Base-by-base conservation (phyloP, 1,140 invertebrate species). In the Calephelis nemesis region DNA sequence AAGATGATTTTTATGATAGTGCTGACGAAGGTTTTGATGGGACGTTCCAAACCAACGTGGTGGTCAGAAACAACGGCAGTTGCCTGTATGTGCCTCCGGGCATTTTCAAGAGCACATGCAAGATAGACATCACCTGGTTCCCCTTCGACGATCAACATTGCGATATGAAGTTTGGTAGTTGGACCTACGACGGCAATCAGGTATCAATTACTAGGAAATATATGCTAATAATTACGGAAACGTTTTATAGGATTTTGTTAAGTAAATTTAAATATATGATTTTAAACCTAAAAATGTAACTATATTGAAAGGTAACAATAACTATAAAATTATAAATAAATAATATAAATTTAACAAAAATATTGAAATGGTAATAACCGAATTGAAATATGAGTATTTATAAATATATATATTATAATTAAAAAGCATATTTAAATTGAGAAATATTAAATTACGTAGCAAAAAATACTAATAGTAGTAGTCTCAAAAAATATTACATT, bases 71-170 rank as follows among this genome's bases (percentile, higher is more conserved):
- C 95, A 97, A 97, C 94, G 98, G 98, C 92, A 97, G 95, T 94
- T 98, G 97, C 94, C 95, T 97, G 92, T 99, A 98, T 95, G 96
- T 99, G 90, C 98, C 98, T 83, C 98, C 98, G 75, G 97, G 97
- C 93, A 99, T 99, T 93, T 99, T 99, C 95, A 98, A 98, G 94
- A 98, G 97, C 95, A 98, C 97, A 93, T 99, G 98, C 95, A 97
- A 98, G 94, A 99, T 99, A 93, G 97, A 99, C 95, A 99, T 99
- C 94, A 98, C 97, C 85, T 98, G 97, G 97, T 99, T 99, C 94
- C 98, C 98, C 85, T 99, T 99, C 94, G 98, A 99, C 94, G 97
- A 98, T 93, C 98, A 99, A 95, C 95, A 96, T 92, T 99, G 98
- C 94, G 95, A 97, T 91, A 97, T 99, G 96, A 97, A 98, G 95